Conservation (phyloP, 2,113 vertebrate species). For the Eonycteris spelaea region DNA sequence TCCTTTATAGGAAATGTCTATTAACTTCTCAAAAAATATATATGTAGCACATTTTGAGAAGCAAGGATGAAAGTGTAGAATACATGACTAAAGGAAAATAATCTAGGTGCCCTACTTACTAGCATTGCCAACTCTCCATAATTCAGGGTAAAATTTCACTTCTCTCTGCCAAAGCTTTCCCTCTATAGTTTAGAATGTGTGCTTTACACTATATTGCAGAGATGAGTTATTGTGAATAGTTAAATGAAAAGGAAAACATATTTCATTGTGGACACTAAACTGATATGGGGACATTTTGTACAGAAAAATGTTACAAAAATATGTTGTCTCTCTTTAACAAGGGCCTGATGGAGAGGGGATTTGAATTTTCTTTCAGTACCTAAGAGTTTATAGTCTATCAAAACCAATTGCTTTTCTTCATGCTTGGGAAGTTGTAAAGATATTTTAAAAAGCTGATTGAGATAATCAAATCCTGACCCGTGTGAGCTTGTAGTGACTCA, state of each 20-base stretch:
- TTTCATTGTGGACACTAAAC: background rate
- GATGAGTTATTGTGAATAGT: background rate
- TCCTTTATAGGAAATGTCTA: background rate
- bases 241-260: background rate
- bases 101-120: background rate
- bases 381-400: background rate
- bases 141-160: background rate
- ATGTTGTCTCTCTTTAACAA: background rate
- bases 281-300: background rate
- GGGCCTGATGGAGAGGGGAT: background rate
- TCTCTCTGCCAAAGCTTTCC: background rate
- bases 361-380: background rate
- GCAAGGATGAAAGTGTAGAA: background rate
- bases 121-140: background rate
- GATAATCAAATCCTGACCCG: background rate
- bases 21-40: background rate
- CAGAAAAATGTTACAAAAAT: background rate
- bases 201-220: background rate
- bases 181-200: background rate
- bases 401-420: background rate
- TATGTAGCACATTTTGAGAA: background rate
- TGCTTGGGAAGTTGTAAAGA: background rate
- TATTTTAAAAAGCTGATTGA: background rate
- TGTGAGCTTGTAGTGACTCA: background rate
- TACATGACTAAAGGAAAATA: background rate